phyloP scores from a whole-genome alignment of 2,797 vertebrate genomes.

The Acipenser transmontanus region DNA sequence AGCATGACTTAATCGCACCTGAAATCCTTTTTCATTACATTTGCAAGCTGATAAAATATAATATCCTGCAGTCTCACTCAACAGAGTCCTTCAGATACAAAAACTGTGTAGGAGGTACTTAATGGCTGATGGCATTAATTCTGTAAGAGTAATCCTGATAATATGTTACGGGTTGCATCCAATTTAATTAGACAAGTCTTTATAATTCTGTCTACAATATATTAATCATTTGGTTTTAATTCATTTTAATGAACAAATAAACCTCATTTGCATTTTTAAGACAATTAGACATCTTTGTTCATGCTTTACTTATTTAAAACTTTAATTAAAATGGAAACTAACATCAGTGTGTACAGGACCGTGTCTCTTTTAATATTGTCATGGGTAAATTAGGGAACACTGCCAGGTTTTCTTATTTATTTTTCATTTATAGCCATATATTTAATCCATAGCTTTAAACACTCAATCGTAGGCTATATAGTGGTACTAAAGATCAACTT shows the following conservation, averaged over 20 bases:
- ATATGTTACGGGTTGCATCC: not conserved
- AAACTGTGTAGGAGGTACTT: conserved; percentile 2
- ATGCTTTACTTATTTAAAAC: conserved; percentile 5
- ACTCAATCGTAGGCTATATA: too few species aligned
- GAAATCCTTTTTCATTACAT: not conserved
- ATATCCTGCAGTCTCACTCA: not conserved
- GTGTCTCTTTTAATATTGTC: not conserved
- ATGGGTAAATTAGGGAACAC: not conserved
- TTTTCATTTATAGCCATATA: not conserved
- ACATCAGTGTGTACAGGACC: not conserved
- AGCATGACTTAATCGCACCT: not conserved
- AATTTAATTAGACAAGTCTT: conserved; percentile 5
- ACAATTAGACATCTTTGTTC: conserved; percentile 1
- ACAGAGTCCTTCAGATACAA: conserved; percentile 3
- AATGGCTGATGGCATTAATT: not conserved
- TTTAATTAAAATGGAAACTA: conserved; percentile 5
- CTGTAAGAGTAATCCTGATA: conserved; percentile 2
- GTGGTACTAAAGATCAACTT: not conserved
- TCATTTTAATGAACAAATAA: conserved; percentile 2
- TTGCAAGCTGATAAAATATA: not conserved
- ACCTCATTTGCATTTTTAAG: conserved; percentile 1
- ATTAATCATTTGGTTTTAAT: conserved; percentile 5
- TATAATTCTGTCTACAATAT: conserved; percentile 4
- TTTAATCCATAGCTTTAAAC: too few species aligned
- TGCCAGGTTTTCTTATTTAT: not conserved